Conservation (phyloP, 2,797 vertebrate genomes). For the Carcharodon carcharias region DNA sequence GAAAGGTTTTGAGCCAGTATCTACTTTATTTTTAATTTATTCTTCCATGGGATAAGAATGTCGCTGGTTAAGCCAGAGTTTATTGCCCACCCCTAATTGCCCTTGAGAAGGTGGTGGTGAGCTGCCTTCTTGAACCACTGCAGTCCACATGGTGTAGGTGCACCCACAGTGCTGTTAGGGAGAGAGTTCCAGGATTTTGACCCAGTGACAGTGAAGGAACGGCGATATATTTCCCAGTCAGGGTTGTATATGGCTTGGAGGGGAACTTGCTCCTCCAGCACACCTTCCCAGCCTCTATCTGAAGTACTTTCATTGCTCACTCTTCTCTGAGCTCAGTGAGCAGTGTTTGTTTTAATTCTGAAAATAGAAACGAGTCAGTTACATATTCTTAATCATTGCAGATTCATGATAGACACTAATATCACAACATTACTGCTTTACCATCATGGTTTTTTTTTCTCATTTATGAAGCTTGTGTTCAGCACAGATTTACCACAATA, state of each 20-base stretch:
- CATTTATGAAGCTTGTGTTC: not conserved
- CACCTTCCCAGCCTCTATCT: not conserved
- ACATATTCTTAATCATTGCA: not conserved
- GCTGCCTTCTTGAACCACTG: too few relatives aligned
- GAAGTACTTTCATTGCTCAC: not conserved
- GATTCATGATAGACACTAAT: not conserved
- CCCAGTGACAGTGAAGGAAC: too few relatives aligned
- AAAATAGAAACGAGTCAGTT: not conserved
- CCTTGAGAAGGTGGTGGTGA: too few relatives aligned
- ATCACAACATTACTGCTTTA: not conserved
- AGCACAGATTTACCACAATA: not conserved
- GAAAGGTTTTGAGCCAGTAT: not conserved
- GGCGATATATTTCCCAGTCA: too few relatives aligned
- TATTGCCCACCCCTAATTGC: too few relatives aligned
- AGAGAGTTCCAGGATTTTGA: too few relatives aligned
- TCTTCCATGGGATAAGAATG: too few relatives aligned
- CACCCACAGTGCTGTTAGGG: too few relatives aligned
- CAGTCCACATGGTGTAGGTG: too few relatives aligned
- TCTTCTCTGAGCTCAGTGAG: not conserved
- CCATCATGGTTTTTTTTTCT: not conserved
- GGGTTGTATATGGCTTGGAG: too few relatives aligned
- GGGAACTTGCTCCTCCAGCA: not conserved
- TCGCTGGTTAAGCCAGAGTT: too few relatives aligned
- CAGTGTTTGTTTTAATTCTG: not conserved
- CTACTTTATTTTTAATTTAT: too few relatives aligned